Percentiles rank a stretch among this genome's conserved stretches.
These are phyloP conservation scores for Solen grandis DNA, from an alignment of 1,140 invertebrate species.

Conservation along the genomic window DNA sequence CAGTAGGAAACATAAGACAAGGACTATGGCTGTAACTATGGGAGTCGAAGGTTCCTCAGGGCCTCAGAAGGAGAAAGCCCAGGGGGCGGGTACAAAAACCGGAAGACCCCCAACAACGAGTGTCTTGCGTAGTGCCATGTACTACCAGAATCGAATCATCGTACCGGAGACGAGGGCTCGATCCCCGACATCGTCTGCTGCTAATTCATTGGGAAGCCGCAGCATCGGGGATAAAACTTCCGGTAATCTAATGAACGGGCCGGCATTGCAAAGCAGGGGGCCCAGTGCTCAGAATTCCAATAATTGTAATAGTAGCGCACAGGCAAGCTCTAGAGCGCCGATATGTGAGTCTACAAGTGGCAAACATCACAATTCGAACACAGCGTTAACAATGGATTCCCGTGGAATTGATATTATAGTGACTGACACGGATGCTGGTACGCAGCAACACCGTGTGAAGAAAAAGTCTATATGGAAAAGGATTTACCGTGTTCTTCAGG, in stretches of 20 bases:
- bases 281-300: not conserved
- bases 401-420: slow-evolving; percentile 51
- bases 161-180: slow-evolving; percentile 31
- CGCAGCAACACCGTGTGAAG: slow-evolving; percentile 3
- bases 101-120: slow-evolving; percentile 46
- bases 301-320: not conserved
- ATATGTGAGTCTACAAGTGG: not conserved
- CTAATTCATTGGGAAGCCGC: not conserved
- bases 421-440: slow-evolving; percentile 28
- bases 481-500: slow-evolving; percentile 31
- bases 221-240: not conserved
- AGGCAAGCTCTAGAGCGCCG: not conserved
- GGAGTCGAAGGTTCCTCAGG: too few relatives aligned
- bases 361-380: too few relatives aligned
- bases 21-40: too few relatives aligned
- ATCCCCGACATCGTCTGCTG: not conserved
- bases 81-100: not conserved
- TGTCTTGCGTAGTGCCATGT: slow-evolving; percentile 38
- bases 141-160: slow-evolving; percentile 52
- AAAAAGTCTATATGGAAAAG: slow-evolving; percentile 39
- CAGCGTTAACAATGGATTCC: slow-evolving; percentile 30
- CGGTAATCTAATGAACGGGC: not conserved
- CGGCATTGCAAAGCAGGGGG: not conserved
- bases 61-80: too few relatives aligned
- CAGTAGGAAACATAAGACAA: too few relatives aligned